These are phyloP conservation scores for Emmelina monodactyla DNA, from an alignment of 2,888 invertebrate genomes.

Conservation along the genomic window DNA sequence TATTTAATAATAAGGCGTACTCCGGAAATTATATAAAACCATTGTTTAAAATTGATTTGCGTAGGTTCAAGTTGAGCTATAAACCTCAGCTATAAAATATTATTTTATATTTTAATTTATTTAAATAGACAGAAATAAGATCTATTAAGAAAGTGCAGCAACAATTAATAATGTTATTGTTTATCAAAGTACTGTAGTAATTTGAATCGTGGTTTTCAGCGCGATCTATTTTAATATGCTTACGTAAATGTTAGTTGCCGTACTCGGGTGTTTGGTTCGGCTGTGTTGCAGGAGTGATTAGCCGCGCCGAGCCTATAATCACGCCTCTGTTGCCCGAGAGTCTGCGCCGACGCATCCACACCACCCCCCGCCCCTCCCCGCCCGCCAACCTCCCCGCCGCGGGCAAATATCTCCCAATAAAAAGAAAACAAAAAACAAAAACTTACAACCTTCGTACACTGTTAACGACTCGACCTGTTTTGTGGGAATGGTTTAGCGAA, in stretches of 20 bases:
- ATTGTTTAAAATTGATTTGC: too few relatives aligned
- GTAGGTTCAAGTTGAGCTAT: too few relatives aligned
- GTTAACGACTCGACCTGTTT: constrained; percentile 61
- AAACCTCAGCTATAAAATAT: too few relatives aligned
- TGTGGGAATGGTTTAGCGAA: constrained; percentile 65
- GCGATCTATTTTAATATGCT: too few relatives aligned
- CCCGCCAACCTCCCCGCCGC: constrained; percentile 17
- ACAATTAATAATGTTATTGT: too few relatives aligned
- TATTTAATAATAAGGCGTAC: too few relatives aligned
- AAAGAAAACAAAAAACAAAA: constrained; percentile 46
- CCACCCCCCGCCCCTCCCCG: constrained; percentile 17
- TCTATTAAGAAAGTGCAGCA: too few relatives aligned
- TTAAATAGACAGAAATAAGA: too few relatives aligned
- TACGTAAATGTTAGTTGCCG: not conserved
- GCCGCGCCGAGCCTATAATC: constrained; percentile 57
- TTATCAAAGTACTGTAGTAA: too few relatives aligned
- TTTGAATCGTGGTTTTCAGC: too few relatives aligned
- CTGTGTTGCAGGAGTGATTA: constrained; percentile 55
- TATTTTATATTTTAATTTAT: too few relatives aligned
- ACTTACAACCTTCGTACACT: constrained; percentile 36
- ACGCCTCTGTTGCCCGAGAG: constrained; percentile 55
- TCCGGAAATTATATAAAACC: too few relatives aligned
- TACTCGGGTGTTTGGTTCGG: constrained; percentile 6
- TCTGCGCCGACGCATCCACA: constrained; percentile 43
- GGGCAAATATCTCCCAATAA: constrained; percentile 57